Evolutionary conservation across 2,888 invertebrate species (phyloP).

Genomic region (Chromoteleia sp.): DNA sequence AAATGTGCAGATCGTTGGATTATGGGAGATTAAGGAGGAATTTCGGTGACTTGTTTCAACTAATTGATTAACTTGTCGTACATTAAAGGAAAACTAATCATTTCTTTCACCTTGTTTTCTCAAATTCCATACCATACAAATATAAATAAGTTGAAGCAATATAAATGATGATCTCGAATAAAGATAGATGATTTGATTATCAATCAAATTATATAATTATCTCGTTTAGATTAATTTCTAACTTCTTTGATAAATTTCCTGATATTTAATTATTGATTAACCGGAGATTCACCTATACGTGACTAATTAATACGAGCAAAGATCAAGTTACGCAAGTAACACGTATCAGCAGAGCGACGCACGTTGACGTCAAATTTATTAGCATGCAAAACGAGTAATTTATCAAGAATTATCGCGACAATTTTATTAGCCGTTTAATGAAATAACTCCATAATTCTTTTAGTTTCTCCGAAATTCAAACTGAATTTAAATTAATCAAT

Average conservation of each 20-base stretch:
- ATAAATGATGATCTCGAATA: too few species aligned
- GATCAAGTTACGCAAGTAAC: constrained; percentile 17
- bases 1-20: too few species aligned
- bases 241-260: constrained; percentile 12
- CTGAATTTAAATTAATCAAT: constrained; percentile 39
- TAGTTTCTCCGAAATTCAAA: constrained; percentile 15
- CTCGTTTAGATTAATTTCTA: constrained; percentile 3
- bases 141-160: too few species aligned
- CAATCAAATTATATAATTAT: neutral
- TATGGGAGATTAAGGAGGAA: too few species aligned
- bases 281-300: constrained; percentile 10
- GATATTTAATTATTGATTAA: constrained; percentile 21
- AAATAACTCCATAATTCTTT: constrained; percentile 26
- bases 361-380: constrained; percentile 18
- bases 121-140: too few species aligned
- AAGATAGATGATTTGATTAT: too few species aligned
- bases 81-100: too few species aligned
- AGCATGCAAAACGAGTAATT: constrained; percentile 29
- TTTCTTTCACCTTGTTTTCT: too few species aligned
- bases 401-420: constrained; percentile 35
- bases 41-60: too few species aligned
- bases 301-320: constrained; percentile 30
- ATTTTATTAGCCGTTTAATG: constrained; percentile 22
- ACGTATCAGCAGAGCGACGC: neutral
- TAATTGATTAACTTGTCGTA: too few species aligned